phyloP scores from a whole-genome alignment of 2,113 vertebrate genomes.

The Sterna hirundo region DNA sequence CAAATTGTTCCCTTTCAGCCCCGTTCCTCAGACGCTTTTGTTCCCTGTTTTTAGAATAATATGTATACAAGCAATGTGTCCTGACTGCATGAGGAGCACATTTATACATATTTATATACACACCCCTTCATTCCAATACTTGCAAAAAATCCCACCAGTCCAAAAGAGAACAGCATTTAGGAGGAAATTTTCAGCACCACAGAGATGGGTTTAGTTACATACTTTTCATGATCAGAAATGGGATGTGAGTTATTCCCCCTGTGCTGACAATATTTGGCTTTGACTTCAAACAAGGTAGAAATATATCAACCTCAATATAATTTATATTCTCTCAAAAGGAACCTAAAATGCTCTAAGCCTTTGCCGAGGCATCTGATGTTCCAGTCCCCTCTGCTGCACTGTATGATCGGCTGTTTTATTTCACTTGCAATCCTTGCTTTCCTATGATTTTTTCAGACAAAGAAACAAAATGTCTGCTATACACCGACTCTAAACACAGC shows the following conservation, averaged over 20 bases:
- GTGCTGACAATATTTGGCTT: constrained; percentile 27
- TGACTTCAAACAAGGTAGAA: constrained; percentile 31
- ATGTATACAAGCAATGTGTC: neutral
- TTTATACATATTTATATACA: constrained; percentile 27
- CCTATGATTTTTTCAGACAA: constrained; percentile 58
- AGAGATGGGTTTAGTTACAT: constrained; percentile 6
- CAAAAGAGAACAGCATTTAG: constrained; percentile 14
- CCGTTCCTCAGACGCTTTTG: neutral
- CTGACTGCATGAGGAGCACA: neutral
- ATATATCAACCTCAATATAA: constrained; percentile 46
- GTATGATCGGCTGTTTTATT: neutral
- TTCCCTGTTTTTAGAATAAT: neutral
- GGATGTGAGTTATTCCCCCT: neutral
- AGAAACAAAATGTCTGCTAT: constrained; percentile 59
- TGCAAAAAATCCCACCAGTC: constrained; percentile 23
- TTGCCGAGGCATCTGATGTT: constrained; percentile 40
- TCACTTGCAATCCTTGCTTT: constrained; percentile 1
- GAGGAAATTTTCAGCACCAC: constrained; percentile 24
- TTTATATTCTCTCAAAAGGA: constrained; percentile 52
- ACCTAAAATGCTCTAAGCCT: constrained; percentile 49
- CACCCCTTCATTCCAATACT: neutral
- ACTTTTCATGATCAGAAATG: neutral
- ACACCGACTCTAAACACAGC: constrained; percentile 43
- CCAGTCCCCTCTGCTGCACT: neutral
- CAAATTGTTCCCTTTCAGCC: neutral